Base-by-base conservation (phyloP, 2,797 vertebrate species). In the Pagetopsis macropterus region DNA sequence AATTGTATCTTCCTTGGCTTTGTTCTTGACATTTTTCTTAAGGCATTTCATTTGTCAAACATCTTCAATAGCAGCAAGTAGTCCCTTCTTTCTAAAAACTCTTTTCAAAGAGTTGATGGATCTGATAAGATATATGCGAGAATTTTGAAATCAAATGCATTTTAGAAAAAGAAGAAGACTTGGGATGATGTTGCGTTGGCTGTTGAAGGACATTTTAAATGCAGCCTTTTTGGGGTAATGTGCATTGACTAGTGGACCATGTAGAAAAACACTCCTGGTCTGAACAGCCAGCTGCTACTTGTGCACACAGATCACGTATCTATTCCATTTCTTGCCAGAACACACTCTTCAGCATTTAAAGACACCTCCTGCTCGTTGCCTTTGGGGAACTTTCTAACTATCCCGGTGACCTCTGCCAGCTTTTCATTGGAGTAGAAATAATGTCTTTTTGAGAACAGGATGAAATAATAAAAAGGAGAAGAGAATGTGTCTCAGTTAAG, bases 221-320 rank as follows among this genome's bases (percentile, higher is more conserved):
- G 7, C 64, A 57, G 45, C 48, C 54, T 49, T 75, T 46, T 75
- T 61, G 45, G 50, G 4, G 15, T 65, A 41, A 57, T 73, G 48
- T 74, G 57, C 50, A 27, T 12, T 43, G 67, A 51, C 64, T 49
- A 72, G 57, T 59, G 61, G 14, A 72, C 51, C 66, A 40, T 65
- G 63, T 23, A 56, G 48, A 69, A 65, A 77, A 46, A 44, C 76
- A 67, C 68, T 57, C 56, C 72, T 70, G 56, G 37, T 70, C 58
- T 79, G 74, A 80, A 75, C 56, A 67, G 51, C 55, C 65, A 72
- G 65, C 72, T 76, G 56, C 82, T 78, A 27, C 70, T 83, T 79
- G 56, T 76, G 70, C 55, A 79, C 49, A 54, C 17, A 63, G 65
- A 69, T 63, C 66, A 81, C 45, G 31, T 65, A 76, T 76, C 76